Base-by-base conservation (phyloP, 1,140 invertebrate genomes). In the Caenorhabditis briggsae region DNA sequence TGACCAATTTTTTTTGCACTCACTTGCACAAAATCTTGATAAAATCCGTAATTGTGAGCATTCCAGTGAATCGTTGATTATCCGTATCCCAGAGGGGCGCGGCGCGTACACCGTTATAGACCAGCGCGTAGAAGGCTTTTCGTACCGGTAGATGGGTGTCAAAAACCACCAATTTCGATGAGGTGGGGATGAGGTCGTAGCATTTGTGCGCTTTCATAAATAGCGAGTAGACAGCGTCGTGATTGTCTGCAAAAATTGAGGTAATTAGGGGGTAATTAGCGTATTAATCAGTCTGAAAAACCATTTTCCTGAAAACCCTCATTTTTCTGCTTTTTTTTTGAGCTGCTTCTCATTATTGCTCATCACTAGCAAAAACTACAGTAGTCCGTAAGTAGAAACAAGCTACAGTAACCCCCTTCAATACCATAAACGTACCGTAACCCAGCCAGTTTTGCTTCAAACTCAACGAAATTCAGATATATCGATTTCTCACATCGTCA, bases 131-230 rank as follows among this genome's bases (percentile, higher is more conserved):
- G 93, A 99, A 99, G 43, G 97, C 97, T 93, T 99, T 99, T 94
- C 98, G 98, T 89, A 94, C 97, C 82, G 98, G 95, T 48, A 99
- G 94, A 92, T 98, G 96, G n/a, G 97, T 99, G 93, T 99, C 98
- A 93, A 99, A 99, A 78, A 99, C 97, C 82, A 99, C 97, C 90
- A 99, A 94, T 94, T 99, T 99, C 84, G 97, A 97, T 93, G 97
- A 98, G 61, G 97, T 98, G 65, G 98, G 98, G 93, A 99, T 99
- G 91, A 99, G 94, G 94, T 99, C 98, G 94, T 99, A 99, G 93
- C 97, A 99, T 93, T 97, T 97, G 94, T 99, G 97, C 93, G 97
- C 97, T 93, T 97, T 97, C 95, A 99, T 99, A 94, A 99, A 98
- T 64, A 92, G 78, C 20, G 91, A 91, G 74, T 92, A 92, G 2